These are phyloP conservation scores for Callopanchax toddi DNA, from an alignment of 2,113 vertebrate species.

Conservation along the genomic window DNA sequence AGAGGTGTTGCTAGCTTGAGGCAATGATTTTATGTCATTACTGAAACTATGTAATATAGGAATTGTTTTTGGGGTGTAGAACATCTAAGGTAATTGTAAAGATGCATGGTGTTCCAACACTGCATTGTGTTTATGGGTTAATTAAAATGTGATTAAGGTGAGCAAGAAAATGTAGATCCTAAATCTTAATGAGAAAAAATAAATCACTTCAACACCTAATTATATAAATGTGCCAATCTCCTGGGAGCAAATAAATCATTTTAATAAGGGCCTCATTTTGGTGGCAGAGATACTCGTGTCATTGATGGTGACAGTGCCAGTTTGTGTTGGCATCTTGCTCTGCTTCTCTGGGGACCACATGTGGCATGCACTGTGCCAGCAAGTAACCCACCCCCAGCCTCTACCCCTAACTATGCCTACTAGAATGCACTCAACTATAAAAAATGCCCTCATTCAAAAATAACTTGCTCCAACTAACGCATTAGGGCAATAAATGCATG, in stretches of 20 bases:
- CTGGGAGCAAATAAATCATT: slow-evolving; percentile 28
- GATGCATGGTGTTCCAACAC: slow-evolving; percentile 9
- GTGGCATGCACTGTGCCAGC: slow-evolving; percentile 56
- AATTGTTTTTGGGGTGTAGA: slow-evolving; percentile 38
- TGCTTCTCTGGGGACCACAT: slow-evolving; percentile 42
- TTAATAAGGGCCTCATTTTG: slow-evolving; percentile 30
- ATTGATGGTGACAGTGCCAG: slow-evolving; percentile 66
- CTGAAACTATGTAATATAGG: slow-evolving; percentile 34
- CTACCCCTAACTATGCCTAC: slow-evolving; percentile 50
- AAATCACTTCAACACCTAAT: slow-evolving; percentile 40
- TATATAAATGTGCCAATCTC: slow-evolving; percentile 39
- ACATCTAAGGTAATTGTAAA: slow-evolving; percentile 25
- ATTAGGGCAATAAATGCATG: slow-evolving; percentile 40
- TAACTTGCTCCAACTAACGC: slow-evolving; percentile 47
- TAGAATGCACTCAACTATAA: slow-evolving; percentile 61
- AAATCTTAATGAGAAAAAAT: slow-evolving; percentile 24
- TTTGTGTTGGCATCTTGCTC: slow-evolving; percentile 58
- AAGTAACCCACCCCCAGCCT: slow-evolving; percentile 36
- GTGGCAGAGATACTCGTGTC: slow-evolving; percentile 54
- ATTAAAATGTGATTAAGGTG: slow-evolving; percentile 42
- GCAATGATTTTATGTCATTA: slow-evolving; percentile 40
- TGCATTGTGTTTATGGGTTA: slow-evolving; percentile 24
- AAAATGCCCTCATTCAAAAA: slow-evolving; percentile 58
- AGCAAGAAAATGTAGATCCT: slow-evolving; percentile 17
- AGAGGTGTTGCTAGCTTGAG: slow-evolving; percentile 30